These are phyloP conservation scores for Gnatocerus cornutus DNA, from an alignment of 2,888 invertebrate genomes.

Conservation along the genomic window DNA sequence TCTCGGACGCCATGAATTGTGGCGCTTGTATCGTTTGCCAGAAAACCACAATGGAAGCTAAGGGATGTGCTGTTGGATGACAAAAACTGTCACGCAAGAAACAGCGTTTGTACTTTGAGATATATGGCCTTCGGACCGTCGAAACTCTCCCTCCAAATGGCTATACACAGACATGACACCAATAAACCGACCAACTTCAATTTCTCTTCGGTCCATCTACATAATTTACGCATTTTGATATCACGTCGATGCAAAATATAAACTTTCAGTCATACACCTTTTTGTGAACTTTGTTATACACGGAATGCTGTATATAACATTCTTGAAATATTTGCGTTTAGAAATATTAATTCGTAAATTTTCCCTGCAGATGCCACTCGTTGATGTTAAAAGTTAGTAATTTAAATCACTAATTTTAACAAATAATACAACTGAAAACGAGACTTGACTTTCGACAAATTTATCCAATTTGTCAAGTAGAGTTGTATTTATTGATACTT, in stretches of 20 bases:
- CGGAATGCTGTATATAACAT: too few species aligned
- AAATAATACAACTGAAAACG: too few species aligned
- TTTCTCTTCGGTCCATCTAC: constrained; percentile 39
- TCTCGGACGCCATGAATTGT: constrained; percentile 58
- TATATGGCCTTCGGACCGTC: constrained; percentile 59
- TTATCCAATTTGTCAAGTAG: too few species aligned
- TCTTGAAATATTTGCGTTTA: too few species aligned
- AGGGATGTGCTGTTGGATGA: constrained; percentile 61
- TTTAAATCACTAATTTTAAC: too few species aligned
- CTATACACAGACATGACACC: constrained; percentile 45
- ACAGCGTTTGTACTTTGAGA: constrained; percentile 63
- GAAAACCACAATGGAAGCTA: constrained; percentile 63
- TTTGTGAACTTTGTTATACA: background rate
- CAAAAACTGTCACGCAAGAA: constrained; percentile 65
- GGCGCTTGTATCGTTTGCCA: constrained; percentile 59
- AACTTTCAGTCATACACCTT: background rate
- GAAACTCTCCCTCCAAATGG: constrained; percentile 51
- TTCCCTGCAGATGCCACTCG: background rate
- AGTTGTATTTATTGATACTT: too few species aligned
- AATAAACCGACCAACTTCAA: constrained; percentile 47
- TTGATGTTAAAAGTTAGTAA: too few species aligned
- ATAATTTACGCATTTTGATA: constrained; percentile 38
- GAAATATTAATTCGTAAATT: background rate
- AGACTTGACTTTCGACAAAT: too few species aligned
- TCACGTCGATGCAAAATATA: constrained; percentile 13